These are phyloP conservation scores for Caenorhabditis zanzibari DNA, from an alignment of 2,888 invertebrate species.

Conservation along the genomic window DNA sequence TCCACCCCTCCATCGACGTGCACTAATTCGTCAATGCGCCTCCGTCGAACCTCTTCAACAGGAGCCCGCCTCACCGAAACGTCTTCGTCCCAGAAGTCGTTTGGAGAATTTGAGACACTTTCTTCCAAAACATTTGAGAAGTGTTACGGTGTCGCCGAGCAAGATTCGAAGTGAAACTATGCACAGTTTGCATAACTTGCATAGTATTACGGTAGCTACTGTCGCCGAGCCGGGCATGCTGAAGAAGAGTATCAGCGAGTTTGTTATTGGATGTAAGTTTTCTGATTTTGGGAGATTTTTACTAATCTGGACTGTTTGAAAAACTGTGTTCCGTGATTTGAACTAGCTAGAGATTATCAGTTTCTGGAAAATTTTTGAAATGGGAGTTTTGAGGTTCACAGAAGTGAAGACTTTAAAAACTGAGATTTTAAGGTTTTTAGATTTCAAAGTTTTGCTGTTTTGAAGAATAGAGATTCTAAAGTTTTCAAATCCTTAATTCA, in stretches of 20 bases:
- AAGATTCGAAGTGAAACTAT: constrained; percentile 68
- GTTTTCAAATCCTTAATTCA: too few species aligned
- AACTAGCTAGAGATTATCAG: too few species aligned
- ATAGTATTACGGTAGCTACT: constrained; percentile 53
- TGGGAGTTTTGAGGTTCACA: too few species aligned
- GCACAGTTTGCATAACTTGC: constrained; percentile 61
- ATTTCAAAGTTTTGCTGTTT: too few species aligned
- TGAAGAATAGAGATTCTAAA: too few species aligned
- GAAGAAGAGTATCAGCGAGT: constrained; percentile 69
- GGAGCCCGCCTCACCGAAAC: constrained; percentile 34
- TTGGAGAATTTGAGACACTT: constrained; percentile 44
- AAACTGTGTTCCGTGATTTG: background rate
- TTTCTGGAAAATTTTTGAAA: too few species aligned
- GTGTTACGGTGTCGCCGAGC: constrained; percentile 60
- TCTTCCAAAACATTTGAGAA: constrained; percentile 48
- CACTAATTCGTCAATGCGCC: constrained; percentile 60
- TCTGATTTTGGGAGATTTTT: too few species aligned
- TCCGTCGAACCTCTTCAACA: constrained; percentile 58
- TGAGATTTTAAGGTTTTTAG: too few species aligned
- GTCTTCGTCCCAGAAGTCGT: constrained; percentile 37
- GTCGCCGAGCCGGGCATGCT: constrained; percentile 65
- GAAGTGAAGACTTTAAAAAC: too few species aligned
- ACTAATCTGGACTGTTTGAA: background rate
- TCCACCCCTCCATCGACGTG: constrained; percentile 33
- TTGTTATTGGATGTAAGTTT: constrained; percentile 66